Conservation (phyloP, 2,888 invertebrate species). For the Eilema depressum region DNA sequence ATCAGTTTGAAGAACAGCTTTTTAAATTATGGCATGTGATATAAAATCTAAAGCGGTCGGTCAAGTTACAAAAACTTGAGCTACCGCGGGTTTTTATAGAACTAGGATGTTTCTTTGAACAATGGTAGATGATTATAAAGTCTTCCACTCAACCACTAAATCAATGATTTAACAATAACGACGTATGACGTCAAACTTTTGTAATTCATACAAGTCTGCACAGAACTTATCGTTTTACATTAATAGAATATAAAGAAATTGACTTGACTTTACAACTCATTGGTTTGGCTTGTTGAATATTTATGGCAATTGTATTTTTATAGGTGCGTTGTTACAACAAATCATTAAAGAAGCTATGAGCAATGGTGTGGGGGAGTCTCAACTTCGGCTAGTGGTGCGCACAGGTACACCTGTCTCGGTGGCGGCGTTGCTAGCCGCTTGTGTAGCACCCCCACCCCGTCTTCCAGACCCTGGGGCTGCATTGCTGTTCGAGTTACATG, state of each 20-base stretch:
- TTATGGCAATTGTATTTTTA: constrained; percentile 10
- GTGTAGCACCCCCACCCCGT: constrained; percentile 86
- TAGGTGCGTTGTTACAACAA: constrained; percentile 85
- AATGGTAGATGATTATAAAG: neutral
- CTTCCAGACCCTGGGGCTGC: constrained; percentile 88
- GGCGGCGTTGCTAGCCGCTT: constrained; percentile 85
- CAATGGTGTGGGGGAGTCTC: constrained; percentile 57
- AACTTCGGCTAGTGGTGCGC: constrained; percentile 81
- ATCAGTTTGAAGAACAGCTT: too few species aligned
- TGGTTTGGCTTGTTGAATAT: neutral
- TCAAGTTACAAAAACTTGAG: neutral
- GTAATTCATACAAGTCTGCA: too few species aligned
- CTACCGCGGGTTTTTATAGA: neutral
- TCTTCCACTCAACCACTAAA: neutral
- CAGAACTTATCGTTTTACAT: too few species aligned
- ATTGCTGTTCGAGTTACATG: constrained; percentile 85
- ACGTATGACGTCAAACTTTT: too few species aligned
- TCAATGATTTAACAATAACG: too few species aligned
- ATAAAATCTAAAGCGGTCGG: neutral
- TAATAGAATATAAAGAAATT: neutral
- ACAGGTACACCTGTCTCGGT: constrained; percentile 89
- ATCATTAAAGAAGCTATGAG: constrained; percentile 84
- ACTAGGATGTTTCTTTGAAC: too few species aligned
- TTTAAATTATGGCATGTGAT: neutral
- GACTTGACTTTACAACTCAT: neutral